Base-by-base conservation (phyloP, 2,797 vertebrate genomes). In the Micrastur ruficollis region DNA sequence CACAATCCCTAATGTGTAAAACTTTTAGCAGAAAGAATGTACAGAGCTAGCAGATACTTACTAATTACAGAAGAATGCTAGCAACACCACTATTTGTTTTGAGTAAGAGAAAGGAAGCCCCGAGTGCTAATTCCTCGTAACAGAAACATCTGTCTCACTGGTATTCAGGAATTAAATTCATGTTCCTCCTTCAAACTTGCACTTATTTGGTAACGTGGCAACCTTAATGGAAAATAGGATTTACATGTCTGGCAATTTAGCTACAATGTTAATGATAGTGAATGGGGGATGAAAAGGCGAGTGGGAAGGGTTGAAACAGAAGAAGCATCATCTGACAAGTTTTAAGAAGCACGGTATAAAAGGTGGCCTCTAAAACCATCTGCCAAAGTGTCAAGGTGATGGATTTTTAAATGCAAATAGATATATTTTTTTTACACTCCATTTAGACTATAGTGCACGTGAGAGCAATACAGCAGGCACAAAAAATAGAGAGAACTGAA, bases 201-300 rank as follows among this genome's bases (percentile, higher is more conserved):
- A 89, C 82, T 95, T 94, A 90, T 86, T 93, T 93, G 78, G 95
- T 92, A 97, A 92, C 7, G 3, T 81, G 90, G 89, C 93, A 95
- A 65, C 73, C 71, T 73, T 88, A 90, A 90, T 74, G 94, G 89
- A 96, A 97, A 97, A 91, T 86, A 76, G 32, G 56, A 68, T 91
- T 95, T 94, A 38, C 49, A 32, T 10, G 42, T 67, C 93, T 96
- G 92, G 91, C 90, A 95, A 70, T 75, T 90, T 75, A 82, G 23
- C 84, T 71, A 47, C 71, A 44, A 73, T 44, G 31, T 79, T 90
- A 89, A 91, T 81, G 88, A 55, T 7, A 59, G 50, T 14, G 80
- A 73, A 65, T 36, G 29, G 25, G 17, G 11, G 11, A 50, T n/a
- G 47, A 56, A 89, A 89, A 50, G 20, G 0, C 0, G 29, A 5